phyloP scores from a whole-genome alignment of 2,797 vertebrate species.

The Epinephelus awoara region DNA sequence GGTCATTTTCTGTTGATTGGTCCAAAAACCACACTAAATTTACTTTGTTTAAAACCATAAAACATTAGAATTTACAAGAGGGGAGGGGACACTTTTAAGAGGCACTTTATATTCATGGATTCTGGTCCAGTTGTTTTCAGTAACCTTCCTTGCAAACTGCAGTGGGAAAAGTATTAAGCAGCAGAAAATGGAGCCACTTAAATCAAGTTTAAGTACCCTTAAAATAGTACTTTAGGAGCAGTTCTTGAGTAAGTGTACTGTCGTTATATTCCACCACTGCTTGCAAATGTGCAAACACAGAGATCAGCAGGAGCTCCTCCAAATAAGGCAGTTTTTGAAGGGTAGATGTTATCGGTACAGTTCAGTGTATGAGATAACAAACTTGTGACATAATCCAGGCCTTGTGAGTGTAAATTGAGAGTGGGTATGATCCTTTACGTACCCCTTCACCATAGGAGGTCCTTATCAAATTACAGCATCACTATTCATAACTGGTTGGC shows the following conservation, averaged over 20 bases:
- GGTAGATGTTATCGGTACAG: constrained; percentile 7
- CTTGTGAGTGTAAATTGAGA: constrained; percentile 64
- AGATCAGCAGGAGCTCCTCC: constrained; percentile 10
- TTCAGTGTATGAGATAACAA: constrained; percentile 29
- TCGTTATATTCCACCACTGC: background rate
- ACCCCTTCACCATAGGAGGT: constrained; percentile 18
- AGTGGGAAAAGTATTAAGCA: background rate
- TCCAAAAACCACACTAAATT: background rate
- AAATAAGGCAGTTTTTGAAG: constrained; percentile 38
- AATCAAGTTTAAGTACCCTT: background rate
- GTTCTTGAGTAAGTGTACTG: background rate
- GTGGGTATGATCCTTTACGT: constrained; percentile 13
- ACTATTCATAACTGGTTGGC: constrained; percentile 9
- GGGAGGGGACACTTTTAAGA: background rate
- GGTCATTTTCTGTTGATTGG: background rate
- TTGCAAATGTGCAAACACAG: background rate
- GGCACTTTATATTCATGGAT: background rate
- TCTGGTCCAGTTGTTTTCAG: background rate
- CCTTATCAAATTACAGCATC: background rate
- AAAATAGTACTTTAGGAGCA: background rate
- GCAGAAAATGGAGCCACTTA: background rate
- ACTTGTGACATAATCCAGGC: constrained; percentile 48
- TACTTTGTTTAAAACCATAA: background rate
- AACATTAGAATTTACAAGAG: background rate
- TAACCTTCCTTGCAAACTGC: background rate